phyloP scores from a whole-genome alignment of 2,797 vertebrate genomes.

The Acrocephalus scirpaceus region DNA sequence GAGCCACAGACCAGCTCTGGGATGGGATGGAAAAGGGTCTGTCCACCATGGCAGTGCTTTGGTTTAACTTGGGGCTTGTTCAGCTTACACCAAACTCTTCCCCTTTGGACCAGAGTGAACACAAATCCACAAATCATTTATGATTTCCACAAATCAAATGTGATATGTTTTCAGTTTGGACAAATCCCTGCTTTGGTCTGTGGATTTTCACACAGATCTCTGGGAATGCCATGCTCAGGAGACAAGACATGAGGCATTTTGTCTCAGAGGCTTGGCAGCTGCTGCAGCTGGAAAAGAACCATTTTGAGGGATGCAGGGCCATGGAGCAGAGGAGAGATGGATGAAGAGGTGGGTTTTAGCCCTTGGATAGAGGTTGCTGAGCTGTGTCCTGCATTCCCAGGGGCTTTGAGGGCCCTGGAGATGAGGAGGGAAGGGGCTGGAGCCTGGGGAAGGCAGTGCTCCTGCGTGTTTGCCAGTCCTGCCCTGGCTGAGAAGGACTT shows the following conservation, averaged over 20 bases:
- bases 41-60: background rate
- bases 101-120: background rate
- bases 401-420: background rate
- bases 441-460: background rate
- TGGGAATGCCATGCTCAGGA: background rate
- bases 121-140: background rate
- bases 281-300: background rate
- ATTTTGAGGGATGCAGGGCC: background rate
- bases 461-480: background rate
- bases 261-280: background rate
- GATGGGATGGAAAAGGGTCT: background rate
- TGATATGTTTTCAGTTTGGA: background rate
- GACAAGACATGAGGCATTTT: background rate
- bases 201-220: background rate
- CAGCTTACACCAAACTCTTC: background rate
- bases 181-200: background rate
- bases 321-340: fast-evolving
- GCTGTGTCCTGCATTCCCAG: background rate
- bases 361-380: background rate
- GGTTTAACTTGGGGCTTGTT: background rate
- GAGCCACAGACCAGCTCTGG: background rate
- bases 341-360: background rate
- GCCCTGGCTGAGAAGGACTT: background rate
- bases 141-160: background rate
- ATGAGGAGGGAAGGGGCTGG: background rate